These are phyloP conservation scores for Cydia amplana DNA, from an alignment of 1,140 invertebrate species.

Conservation along the genomic window DNA sequence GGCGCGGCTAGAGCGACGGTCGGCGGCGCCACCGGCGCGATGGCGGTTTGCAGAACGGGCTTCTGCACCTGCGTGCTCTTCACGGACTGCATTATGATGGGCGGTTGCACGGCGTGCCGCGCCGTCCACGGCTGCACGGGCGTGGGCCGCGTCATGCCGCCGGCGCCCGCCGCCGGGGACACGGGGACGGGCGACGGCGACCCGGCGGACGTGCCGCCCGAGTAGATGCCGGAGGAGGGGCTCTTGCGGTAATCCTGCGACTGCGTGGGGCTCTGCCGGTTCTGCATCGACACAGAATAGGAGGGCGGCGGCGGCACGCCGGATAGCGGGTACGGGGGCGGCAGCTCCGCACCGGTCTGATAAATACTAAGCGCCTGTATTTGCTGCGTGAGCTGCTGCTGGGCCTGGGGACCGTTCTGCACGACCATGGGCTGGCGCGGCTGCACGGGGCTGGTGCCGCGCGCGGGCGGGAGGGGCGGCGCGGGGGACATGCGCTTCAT, in stretches of 20 bases:
- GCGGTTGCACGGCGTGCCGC: slow-evolving; percentile 91
- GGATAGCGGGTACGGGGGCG: slow-evolving; percentile 88
- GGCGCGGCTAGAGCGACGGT: slow-evolving; percentile 76
- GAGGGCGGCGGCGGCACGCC: slow-evolving; percentile 88
- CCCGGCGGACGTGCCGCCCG: slow-evolving; percentile 87
- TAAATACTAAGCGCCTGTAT: slow-evolving; percentile 92
- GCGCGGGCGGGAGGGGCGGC: slow-evolving; percentile 81
- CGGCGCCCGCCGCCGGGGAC: slow-evolving; percentile 80
- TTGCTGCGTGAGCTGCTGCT: slow-evolving; percentile 92
- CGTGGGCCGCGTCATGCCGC: slow-evolving; percentile 86
- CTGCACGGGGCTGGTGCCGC: slow-evolving; percentile 89
- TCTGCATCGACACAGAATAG: slow-evolving; percentile 91
- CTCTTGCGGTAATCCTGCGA: slow-evolving; percentile 88
- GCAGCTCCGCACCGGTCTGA: slow-evolving; percentile 85
- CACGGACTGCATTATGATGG: slow-evolving; percentile 97
- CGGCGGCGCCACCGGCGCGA: slow-evolving; percentile 90
- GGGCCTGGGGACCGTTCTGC: slow-evolving; percentile 89
- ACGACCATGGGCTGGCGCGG: slow-evolving; percentile 88
- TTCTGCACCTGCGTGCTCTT: slow-evolving; percentile 97
- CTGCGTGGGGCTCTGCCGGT: slow-evolving; percentile 91
- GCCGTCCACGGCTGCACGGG: slow-evolving; percentile 89
- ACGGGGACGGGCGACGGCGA: slow-evolving; percentile 91
- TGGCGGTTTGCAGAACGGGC: slow-evolving; percentile 95
- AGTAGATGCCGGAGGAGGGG: slow-evolving; percentile 89
- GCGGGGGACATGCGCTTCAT: slow-evolving; percentile 92